phyloP scores from a whole-genome alignment of 1,140 invertebrate species.

The Saccostrea glomerata region DNA sequence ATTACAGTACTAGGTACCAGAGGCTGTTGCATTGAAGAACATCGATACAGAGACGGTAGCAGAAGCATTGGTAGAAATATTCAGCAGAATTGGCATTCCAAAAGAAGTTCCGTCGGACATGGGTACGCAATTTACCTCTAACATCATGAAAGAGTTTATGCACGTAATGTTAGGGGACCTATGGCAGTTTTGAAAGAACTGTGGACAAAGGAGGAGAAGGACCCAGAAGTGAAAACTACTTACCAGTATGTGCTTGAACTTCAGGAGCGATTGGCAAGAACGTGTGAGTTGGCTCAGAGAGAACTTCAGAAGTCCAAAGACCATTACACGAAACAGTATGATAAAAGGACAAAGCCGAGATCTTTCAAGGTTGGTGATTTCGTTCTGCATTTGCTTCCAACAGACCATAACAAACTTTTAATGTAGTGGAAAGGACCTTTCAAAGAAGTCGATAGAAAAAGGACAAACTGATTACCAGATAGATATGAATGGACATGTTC shows the following conservation, averaged over 20 bases:
- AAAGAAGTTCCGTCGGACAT: not conserved
- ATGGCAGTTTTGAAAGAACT: conserved; percentile 57
- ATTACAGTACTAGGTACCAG: no score
- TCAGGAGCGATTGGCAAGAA: conserved; percentile 52
- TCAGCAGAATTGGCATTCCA: no score
- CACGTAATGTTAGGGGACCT: conserved; percentile 30
- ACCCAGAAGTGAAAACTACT: conserved; percentile 46
- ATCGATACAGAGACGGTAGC: no score
- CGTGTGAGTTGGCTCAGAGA: not conserved
- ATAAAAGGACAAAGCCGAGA: conserved; percentile 49
- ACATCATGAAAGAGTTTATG: conserved; percentile 56
- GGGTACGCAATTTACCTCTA: conserved; percentile 58
- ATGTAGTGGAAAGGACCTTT: conserved; percentile 31
- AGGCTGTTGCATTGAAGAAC: no score
- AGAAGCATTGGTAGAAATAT: no score
- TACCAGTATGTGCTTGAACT: conserved; percentile 63
- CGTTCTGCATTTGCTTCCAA: not conserved
- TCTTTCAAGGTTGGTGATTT: conserved; percentile 47
- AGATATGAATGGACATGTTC: not conserved
- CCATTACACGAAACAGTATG: not conserved
- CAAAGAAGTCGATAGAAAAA: not conserved
- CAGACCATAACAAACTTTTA: no score
- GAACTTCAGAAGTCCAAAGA: conserved; percentile 30
- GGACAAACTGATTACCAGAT: not conserved
- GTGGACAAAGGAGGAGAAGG: conserved; percentile 45